Base-by-base conservation (phyloP, 2,888 invertebrate genomes). In the Drosophila barbarae region DNA sequence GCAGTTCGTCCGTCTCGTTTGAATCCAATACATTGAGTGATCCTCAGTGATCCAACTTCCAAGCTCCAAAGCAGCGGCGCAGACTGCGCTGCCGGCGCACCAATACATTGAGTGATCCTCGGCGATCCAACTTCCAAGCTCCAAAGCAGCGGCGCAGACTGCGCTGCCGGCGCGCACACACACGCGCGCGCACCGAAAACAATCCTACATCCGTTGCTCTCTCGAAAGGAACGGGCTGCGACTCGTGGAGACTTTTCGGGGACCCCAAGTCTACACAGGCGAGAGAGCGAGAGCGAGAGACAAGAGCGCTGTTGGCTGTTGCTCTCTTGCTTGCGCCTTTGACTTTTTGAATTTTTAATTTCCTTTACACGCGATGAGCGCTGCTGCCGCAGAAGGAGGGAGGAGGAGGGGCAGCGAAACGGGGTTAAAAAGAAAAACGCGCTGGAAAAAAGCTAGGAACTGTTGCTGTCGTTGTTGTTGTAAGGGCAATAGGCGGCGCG, bases 91-190 rank as follows among this genome's bases (percentile, higher is more conserved):
- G 50, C 74, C 39, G 15, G 21, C 63, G 42, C 18, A 84, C 86
- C 76, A 85, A 86, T 84, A 78, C 77, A 74, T 69, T 77, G 86
- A 87, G 82, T 87, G 84, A 81, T 84, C 84, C 83, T 83, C 84
- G 61, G 73, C 32, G 44, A 56, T 59, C 59, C 36, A 28, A 44
- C 70, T 72, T 71, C 70, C 51, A 54, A 69, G 71, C 80, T 75
- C 82, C 82, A 71, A 73, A n/a, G 54, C 54, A 50, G 81, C 72
- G 70, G 54, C 38, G 69, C 49, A 42, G 66, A 44, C 61, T 39
- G 64, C 69, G 53, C 58, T 66, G 50, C 74, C 39, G 15, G 21
- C 63, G 42, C 77, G 69, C 77, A 67, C 77, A 70, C 72, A 32
- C 57, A 44, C 28, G 28, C 44, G 15, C 7, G 15, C 44, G 28